These are phyloP conservation scores for Nomada ruficornis DNA, from an alignment of 2,888 invertebrate genomes.

Conservation along the genomic window DNA sequence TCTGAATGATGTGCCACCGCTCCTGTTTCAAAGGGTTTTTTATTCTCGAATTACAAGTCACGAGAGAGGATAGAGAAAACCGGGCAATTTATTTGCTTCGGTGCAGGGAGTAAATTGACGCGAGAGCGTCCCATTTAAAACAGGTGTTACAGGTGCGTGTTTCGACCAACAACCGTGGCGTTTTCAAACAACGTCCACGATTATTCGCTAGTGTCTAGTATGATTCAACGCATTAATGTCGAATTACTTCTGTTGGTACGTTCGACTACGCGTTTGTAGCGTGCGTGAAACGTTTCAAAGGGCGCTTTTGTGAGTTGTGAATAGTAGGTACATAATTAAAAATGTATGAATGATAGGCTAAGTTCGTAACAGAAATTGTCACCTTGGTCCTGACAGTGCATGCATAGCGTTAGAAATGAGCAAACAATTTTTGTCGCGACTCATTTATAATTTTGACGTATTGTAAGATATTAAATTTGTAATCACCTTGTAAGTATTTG, in stretches of 20 bases:
- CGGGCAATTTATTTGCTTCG: constrained; percentile 35
- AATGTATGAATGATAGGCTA: not conserved
- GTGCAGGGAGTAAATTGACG: constrained; percentile 35
- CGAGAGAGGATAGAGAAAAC: constrained; percentile 5
- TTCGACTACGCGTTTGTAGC: not conserved
- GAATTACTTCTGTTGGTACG: not conserved
- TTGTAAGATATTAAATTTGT: not conserved
- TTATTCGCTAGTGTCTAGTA: not conserved
- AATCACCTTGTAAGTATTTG: not conserved
- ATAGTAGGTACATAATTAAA: not conserved
- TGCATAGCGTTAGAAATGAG: not conserved
- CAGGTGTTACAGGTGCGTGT: constrained; percentile 41
- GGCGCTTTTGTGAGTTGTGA: not conserved
- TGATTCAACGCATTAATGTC: not conserved
- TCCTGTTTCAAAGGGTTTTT: constrained; percentile 13
- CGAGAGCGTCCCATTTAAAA: constrained; percentile 44
- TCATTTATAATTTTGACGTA: not conserved
- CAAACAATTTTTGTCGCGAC: not conserved
- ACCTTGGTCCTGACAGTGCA: not conserved
- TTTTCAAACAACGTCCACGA: constrained; percentile 26
- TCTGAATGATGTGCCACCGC: constrained; percentile 28
- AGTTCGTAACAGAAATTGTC: not conserved
- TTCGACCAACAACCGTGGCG: constrained; percentile 17
- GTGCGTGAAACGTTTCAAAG: not conserved
- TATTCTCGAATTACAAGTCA: constrained; percentile 26